These are phyloP conservation scores for Melanocharis versteri DNA, from an alignment of 2,113 vertebrate genomes.

Conservation along the genomic window DNA sequence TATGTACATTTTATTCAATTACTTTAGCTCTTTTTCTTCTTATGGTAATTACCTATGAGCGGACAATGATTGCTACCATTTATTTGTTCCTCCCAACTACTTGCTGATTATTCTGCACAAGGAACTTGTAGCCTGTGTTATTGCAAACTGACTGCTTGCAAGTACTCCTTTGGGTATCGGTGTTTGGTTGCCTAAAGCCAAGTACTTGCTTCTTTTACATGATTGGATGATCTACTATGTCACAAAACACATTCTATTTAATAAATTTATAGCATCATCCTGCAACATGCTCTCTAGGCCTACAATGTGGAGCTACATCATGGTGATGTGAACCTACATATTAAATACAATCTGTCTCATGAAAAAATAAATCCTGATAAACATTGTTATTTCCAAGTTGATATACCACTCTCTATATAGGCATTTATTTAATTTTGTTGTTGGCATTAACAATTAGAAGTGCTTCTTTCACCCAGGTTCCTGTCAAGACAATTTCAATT, in stretches of 20 bases:
- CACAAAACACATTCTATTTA: neutral
- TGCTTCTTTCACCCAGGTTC: neutral
- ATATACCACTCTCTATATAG: neutral
- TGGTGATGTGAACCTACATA: neutral
- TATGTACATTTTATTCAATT: slow-evolving; percentile 46
- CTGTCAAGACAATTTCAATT: neutral
- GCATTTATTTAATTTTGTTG: neutral
- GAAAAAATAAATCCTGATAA: neutral
- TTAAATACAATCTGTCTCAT: neutral
- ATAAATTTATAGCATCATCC: neutral
- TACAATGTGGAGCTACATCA: neutral
- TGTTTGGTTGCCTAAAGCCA: neutral
- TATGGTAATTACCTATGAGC: slow-evolving; percentile 12
- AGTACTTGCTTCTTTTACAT: neutral
- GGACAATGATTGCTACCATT: slow-evolving; percentile 23
- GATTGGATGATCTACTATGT: slow-evolving; percentile 6
- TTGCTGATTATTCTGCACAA: slow-evolving; percentile 29
- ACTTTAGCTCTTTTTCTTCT: slow-evolving; percentile 31
- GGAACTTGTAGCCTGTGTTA: neutral
- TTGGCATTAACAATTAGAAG: neutral
- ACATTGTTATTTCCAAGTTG: neutral
- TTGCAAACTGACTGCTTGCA: neutral
- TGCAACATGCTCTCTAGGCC: neutral
- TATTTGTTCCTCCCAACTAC: slow-evolving; percentile 26
- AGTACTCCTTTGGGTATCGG: neutral